Conservation (phyloP, 2,113 vertebrate species). For the Notarius lentiginosus region DNA sequence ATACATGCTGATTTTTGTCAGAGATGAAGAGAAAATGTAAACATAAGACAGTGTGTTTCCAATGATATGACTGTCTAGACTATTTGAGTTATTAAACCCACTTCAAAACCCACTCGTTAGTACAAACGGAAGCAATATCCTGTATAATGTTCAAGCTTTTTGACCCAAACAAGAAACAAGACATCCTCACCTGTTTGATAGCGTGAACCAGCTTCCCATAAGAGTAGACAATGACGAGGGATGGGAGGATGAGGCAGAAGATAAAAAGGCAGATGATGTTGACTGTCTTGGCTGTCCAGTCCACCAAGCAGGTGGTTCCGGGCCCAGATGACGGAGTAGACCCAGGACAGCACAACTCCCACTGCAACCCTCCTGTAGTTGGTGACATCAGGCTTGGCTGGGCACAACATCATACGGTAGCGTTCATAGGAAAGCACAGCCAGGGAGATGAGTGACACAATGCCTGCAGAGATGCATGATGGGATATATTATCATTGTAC, state of each 20-base stretch:
- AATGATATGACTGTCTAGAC: neutral
- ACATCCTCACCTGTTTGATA: slow-evolving; percentile 74
- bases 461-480: slow-evolving; percentile 63
- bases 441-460: slow-evolving; percentile 78
- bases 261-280: slow-evolving; percentile 79
- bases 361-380: slow-evolving; percentile 74
- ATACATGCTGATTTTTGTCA: neutral
- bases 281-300: slow-evolving; percentile 76
- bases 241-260: slow-evolving; percentile 79
- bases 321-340: slow-evolving; percentile 77
- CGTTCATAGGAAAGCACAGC: slow-evolving; percentile 80
- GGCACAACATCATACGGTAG: slow-evolving; percentile 76
- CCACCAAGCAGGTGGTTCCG: slow-evolving; percentile 79
- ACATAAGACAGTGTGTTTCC: neutral
- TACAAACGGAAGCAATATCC: neutral
- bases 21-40: neutral
- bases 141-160: neutral
- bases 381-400: slow-evolving; percentile 72
- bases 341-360: slow-evolving; percentile 76
- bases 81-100: neutral
- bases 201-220: slow-evolving; percentile 76
- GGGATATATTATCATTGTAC: neutral
- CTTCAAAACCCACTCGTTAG: neutral
- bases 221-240: slow-evolving; percentile 76
- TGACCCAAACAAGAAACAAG: neutral